These are phyloP conservation scores for Microchrysa polita DNA, from an alignment of 2,888 invertebrate species.

Conservation along the genomic window DNA sequence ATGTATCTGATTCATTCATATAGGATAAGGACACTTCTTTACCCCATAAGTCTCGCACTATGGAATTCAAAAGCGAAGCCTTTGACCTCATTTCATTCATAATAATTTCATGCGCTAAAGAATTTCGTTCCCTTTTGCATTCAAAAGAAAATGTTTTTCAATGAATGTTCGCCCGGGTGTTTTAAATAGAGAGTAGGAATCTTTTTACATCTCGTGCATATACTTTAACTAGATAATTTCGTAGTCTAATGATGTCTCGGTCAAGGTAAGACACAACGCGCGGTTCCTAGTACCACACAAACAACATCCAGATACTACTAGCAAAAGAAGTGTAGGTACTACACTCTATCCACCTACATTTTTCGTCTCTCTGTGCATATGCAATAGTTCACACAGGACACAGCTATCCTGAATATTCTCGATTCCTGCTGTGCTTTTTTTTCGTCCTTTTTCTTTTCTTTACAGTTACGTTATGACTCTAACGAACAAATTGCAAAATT, in stretches of 20 bases:
- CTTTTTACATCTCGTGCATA: neutral
- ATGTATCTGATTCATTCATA: too few relatives aligned
- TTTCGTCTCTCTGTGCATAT: neutral
- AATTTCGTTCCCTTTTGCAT: slow-evolving; percentile 19
- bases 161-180: neutral
- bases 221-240: slow-evolving; percentile 1
- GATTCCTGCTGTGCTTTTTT: too few relatives aligned
- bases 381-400: slow-evolving; percentile 6
- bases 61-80: neutral
- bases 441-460: slow-evolving; percentile 8
- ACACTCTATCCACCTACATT: neutral
- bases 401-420: neutral
- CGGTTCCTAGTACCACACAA: neutral
- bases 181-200: too few relatives aligned
- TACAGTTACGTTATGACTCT: slow-evolving; percentile 24
- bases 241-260: slow-evolving; percentile 38
- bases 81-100: slow-evolving; percentile 22
- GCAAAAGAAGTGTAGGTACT: neutral
- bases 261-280: slow-evolving; percentile 22
- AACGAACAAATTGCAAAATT: slow-evolving; percentile 45
- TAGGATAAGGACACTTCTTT: too few relatives aligned
- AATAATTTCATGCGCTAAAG: neutral
- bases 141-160: slow-evolving; percentile 7
- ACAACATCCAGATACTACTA: neutral
- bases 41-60: too few relatives aligned